Base-by-base conservation (phyloP, 1,140 invertebrate genomes). In the Anoplolepis gracilipes region DNA sequence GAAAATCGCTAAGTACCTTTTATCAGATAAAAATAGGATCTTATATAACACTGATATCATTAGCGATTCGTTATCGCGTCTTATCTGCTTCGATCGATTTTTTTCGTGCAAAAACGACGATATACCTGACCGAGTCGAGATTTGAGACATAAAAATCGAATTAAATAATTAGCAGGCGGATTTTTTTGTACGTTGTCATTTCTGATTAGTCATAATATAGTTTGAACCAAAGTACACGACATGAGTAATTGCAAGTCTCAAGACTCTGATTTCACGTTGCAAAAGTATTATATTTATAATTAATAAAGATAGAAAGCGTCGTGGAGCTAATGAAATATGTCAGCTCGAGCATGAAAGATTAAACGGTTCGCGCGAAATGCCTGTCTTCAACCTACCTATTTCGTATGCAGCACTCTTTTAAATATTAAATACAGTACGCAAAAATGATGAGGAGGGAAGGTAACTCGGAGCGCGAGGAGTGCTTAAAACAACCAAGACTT, bases 21-120 rank as follows among this genome's bases (percentile, higher is more conserved):
- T 61, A 46, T 82, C 67, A 42, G 78, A 57, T 72, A 73, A 73
- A 42, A 72, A 30, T 42, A n/a, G 76, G 16, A 79, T 57, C 4
- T 69, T 79, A 55, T 33, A 33, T 57, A 79, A 79, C 22, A 25
- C 1, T 1, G 30, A 13, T 22, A 16, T 64, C 62, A 69, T 69
- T 53, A 53, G 49, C 30, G 19, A 42, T 39, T 57, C 65, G 49
- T 25, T 19, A 65, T 39, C 49, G 61, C 25, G 53, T 22, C 25
- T 81, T 81, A 81, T 81, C 78, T n/a, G 25, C 7, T 0, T n/a
- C 65, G 25, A 69, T 70, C 33, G 28, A 25, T 11, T 25, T 28
- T n/a, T 25, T 59, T n/a, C 49, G 11, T 16, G 25, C 33, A 11
- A 11, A 55, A 70, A n/a, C 53, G 36, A 25, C 25, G 13, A 59